These are phyloP conservation scores for Chelonus formosanus DNA, from an alignment of 2,888 invertebrate species.

Conservation along the genomic window DNA sequence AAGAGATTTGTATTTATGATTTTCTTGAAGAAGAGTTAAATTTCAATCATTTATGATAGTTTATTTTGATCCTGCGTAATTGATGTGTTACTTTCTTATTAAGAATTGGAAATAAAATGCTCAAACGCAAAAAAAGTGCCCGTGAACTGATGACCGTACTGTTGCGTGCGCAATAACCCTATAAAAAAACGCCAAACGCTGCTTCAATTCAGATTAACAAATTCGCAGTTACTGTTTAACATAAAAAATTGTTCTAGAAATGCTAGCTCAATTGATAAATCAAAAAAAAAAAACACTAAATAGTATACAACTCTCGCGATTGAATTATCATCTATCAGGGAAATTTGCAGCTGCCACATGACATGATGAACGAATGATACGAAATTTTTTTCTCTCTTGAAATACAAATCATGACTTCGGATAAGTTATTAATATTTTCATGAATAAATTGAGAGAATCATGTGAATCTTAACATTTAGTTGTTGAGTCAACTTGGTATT, in stretches of 20 bases:
- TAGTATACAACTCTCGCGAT: too few relatives aligned
- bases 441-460: slow-evolving; percentile 21
- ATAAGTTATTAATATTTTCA: too few relatives aligned
- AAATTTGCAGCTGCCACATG: too few relatives aligned
- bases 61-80: neutral
- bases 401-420: too few relatives aligned
- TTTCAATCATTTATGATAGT: neutral
- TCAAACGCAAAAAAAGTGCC: slow-evolving; percentile 41
- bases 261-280: too few relatives aligned
- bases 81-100: slow-evolving; percentile 31
- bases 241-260: too few relatives aligned
- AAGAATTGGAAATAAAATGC: slow-evolving; percentile 39
- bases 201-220: neutral
- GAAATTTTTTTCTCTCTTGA: too few relatives aligned
- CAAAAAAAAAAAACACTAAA: too few relatives aligned
- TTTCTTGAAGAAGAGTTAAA: neutral
- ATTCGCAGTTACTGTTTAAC: too few relatives aligned
- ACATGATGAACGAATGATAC: too few relatives aligned
- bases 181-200: slow-evolving; percentile 29
- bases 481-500: slow-evolving; percentile 40
- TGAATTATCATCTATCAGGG: too few relatives aligned
- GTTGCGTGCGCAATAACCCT: slow-evolving; percentile 28
- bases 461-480: slow-evolving; percentile 32
- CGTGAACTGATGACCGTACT: slow-evolving; percentile 41
- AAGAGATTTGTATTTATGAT: neutral